phyloP scores from a whole-genome alignment of 1,140 invertebrate genomes.

The Diachasma alloeum region DNA sequence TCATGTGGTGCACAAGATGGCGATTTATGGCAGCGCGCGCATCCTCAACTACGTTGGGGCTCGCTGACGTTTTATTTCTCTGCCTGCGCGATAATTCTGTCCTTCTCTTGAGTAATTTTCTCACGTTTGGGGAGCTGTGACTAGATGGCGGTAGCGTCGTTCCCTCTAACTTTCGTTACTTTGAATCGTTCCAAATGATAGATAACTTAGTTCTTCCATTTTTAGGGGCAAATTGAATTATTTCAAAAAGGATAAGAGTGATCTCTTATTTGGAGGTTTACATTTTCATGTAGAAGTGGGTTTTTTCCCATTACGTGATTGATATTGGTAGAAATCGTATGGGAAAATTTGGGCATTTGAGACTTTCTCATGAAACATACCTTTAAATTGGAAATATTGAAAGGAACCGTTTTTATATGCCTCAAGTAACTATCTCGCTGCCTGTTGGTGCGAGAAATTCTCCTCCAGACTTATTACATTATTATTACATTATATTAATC shows the following conservation, averaged over 20 bases:
- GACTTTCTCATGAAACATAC: too few relatives aligned
- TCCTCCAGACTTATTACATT: too few relatives aligned
- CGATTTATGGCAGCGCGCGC: slow-evolving; percentile 40
- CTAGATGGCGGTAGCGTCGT: neutral
- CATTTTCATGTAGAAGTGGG: too few relatives aligned
- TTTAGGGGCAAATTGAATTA: neutral
- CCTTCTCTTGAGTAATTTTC: neutral
- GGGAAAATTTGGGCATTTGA: too few relatives aligned
- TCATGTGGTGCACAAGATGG: slow-evolving; percentile 66
- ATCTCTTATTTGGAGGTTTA: too few relatives aligned
- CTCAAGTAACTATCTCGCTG: too few relatives aligned
- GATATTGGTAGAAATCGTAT: too few relatives aligned
- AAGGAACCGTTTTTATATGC: too few relatives aligned
- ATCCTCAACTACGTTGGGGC: neutral
- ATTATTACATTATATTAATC: too few relatives aligned
- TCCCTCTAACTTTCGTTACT: neutral
- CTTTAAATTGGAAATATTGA: too few relatives aligned
- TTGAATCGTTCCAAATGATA: neutral
- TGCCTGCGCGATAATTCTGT: neutral
- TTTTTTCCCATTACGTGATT: too few relatives aligned
- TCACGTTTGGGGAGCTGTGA: neutral
- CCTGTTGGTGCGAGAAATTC: too few relatives aligned
- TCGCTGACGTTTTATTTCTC: neutral
- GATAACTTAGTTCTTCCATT: neutral
- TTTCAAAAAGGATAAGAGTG: neutral